These are phyloP conservation scores for Merluccius polli DNA, from an alignment of 2,797 vertebrate species.

Conservation along the genomic window DNA sequence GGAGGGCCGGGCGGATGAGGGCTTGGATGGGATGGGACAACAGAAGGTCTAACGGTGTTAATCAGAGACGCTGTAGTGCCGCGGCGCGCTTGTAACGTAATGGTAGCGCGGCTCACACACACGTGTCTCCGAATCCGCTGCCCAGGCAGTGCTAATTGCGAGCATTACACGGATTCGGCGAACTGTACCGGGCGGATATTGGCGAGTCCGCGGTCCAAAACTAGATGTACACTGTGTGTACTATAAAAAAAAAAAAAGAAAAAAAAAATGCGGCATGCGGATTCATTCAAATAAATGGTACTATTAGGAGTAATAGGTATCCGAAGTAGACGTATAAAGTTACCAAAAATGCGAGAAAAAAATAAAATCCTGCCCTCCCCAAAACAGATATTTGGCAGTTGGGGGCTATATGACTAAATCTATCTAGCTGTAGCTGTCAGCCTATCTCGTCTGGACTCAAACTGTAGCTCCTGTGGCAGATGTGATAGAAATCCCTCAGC, in stretches of 20 bases:
- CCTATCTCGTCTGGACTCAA: constrained; percentile 37
- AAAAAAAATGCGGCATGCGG: too few species aligned
- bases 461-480: constrained; percentile 61
- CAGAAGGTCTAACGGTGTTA: constrained; percentile 68
- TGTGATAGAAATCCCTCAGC: constrained; percentile 69
- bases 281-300: too few species aligned
- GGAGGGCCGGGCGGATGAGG: constrained; percentile 54
- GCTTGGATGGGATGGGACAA: constrained; percentile 58
- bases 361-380: too few species aligned
- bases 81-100: constrained; percentile 40
- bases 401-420: constrained; percentile 33
- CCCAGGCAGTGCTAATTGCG: constrained; percentile 53
- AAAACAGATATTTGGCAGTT: background rate
- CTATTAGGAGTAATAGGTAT: too few species aligned
- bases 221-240: constrained; percentile 23
- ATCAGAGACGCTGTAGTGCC: constrained; percentile 56
- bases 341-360: too few species aligned
- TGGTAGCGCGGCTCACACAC: constrained; percentile 48
- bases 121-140: constrained; percentile 49
- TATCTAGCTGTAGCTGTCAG: constrained; percentile 60
- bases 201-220: constrained; percentile 43
- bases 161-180: constrained; percentile 46
- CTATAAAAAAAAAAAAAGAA: constrained; percentile 25
- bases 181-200: constrained; percentile 58
- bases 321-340: too few species aligned